Evolutionary conservation across 2,888 invertebrate species (phyloP).

Genomic region (Furcula furcula): DNA sequence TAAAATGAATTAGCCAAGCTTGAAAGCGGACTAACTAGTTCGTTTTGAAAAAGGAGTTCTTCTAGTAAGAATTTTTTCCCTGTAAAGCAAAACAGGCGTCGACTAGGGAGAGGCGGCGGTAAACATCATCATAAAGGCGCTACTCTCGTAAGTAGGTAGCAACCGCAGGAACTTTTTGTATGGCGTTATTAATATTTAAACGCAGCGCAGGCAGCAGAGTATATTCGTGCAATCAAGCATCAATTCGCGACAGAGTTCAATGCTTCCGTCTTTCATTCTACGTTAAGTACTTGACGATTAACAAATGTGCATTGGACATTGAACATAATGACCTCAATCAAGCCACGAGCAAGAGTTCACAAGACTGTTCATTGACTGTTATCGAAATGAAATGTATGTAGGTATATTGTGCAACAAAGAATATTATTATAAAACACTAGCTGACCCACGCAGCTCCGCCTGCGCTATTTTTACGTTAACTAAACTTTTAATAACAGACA

Average conservation of each 20-base stretch:
- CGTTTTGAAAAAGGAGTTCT: constrained; percentile 20
- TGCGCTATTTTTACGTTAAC: too few relatives aligned
- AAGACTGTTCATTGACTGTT: constrained; percentile 18
- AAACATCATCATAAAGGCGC: constrained; percentile 72
- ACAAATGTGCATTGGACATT: too few relatives aligned
- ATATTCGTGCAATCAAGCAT: constrained; percentile 56
- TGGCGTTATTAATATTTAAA: constrained; percentile 75
- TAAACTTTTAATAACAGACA: too few relatives aligned
- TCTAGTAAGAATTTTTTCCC: constrained; percentile 44
- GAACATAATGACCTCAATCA: constrained; percentile 3
- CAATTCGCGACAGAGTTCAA: constrained; percentile 41
- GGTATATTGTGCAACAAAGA: constrained; percentile 8
- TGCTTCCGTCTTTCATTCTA: constrained; percentile 36
- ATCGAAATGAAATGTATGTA: constrained; percentile 15
- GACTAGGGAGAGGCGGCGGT: constrained; percentile 48
- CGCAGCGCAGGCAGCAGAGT: constrained; percentile 43
- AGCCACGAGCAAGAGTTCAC: constrained; percentile 12
- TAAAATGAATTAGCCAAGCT: constrained; percentile 19
- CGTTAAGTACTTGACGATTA: constrained; percentile 11
- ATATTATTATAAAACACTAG: neutral
- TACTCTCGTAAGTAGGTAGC: constrained; percentile 44
- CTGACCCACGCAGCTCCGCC: too few relatives aligned
- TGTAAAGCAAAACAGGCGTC: constrained; percentile 39
- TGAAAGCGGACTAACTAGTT: constrained; percentile 21
- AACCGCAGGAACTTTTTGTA: constrained; percentile 60